phyloP scores from a whole-genome alignment of 2,113 vertebrate species.

The Craseonycteris thonglongyai region DNA sequence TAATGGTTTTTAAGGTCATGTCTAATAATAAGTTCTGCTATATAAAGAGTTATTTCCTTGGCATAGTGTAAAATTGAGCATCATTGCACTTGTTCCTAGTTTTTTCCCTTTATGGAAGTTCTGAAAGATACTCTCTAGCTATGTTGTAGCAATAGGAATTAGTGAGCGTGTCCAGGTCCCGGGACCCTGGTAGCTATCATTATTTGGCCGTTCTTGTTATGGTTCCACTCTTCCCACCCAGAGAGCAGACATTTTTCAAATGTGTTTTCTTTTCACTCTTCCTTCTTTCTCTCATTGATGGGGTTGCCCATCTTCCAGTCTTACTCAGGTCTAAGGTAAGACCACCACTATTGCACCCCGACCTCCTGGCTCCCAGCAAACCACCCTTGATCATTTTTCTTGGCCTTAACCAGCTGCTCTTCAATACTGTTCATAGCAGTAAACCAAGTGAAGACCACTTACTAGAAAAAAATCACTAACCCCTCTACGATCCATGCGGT shows the following conservation, averaged over 20 bases:
- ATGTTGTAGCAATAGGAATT: neutral
- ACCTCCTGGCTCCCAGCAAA: neutral
- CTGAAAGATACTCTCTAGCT: neutral
- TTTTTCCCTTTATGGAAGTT: neutral
- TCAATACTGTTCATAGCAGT: neutral
- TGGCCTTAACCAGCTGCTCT: neutral
- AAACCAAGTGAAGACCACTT: neutral
- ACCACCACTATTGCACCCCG: neutral
- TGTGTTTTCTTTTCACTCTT: neutral
- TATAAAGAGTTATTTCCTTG: neutral
- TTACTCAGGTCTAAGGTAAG: neutral
- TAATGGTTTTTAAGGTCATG: neutral
- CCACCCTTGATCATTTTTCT: neutral
- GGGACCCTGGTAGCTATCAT: neutral
- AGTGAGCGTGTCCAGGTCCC: neutral
- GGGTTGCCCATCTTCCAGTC: neutral
- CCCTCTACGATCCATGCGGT: neutral
- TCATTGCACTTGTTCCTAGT: neutral
- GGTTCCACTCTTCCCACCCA: neutral
- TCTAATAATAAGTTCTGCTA: neutral
- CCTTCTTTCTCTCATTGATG: neutral
- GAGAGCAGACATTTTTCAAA: neutral
- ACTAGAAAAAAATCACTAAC: neutral
- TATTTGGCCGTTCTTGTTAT: neutral
- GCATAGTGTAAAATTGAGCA: neutral